Percentiles rank a stretch among this genome's conserved stretches.
Evolutionary conservation across 2,888 invertebrate genomes (phyloP).

Genomic region (Watsonalla cultraria): DNA sequence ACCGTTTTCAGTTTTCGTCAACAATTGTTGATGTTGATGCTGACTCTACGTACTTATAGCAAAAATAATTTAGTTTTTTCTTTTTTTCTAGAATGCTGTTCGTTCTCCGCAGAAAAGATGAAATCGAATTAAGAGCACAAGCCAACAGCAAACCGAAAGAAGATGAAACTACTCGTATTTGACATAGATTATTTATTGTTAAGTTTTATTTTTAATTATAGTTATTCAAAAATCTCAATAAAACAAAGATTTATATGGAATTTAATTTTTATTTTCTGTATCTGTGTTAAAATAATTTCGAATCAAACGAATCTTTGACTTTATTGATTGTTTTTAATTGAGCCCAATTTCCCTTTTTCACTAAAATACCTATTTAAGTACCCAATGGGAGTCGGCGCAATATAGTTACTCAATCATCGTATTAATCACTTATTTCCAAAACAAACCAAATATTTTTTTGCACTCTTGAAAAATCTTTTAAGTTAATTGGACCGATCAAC

Average conservation of each 20-base stretch:
- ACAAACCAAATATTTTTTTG: too few species aligned
- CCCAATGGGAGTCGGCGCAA: too few species aligned
- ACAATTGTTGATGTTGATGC: too few species aligned
- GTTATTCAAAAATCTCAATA: conserved; percentile 67
- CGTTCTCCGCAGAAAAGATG: conserved; percentile 45
- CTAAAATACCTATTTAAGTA: too few species aligned
- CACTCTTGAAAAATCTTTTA: too few species aligned
- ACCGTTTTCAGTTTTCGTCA: too few species aligned
- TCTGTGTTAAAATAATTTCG: background rate
- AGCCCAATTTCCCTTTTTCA: too few species aligned
- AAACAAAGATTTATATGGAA: conserved; percentile 61
- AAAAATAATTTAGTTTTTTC: background rate
- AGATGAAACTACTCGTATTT: conserved; percentile 66
- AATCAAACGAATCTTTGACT: background rate
- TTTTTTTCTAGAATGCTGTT: conserved; percentile 47
- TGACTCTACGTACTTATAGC: background rate
- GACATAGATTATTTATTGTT: conserved; percentile 46
- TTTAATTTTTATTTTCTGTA: conserved; percentile 13
- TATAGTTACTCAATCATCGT: too few species aligned
- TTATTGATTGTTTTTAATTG: too few species aligned
- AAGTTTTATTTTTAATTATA: conserved; percentile 40
- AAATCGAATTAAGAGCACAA: conserved; percentile 18
- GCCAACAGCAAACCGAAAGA: conserved; percentile 46
- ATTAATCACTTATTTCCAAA: too few species aligned
- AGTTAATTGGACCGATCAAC: too few species aligned